These are phyloP conservation scores for Oenanthe melanoleuca DNA, from an alignment of 2,113 vertebrate species.

Conservation along the genomic window DNA sequence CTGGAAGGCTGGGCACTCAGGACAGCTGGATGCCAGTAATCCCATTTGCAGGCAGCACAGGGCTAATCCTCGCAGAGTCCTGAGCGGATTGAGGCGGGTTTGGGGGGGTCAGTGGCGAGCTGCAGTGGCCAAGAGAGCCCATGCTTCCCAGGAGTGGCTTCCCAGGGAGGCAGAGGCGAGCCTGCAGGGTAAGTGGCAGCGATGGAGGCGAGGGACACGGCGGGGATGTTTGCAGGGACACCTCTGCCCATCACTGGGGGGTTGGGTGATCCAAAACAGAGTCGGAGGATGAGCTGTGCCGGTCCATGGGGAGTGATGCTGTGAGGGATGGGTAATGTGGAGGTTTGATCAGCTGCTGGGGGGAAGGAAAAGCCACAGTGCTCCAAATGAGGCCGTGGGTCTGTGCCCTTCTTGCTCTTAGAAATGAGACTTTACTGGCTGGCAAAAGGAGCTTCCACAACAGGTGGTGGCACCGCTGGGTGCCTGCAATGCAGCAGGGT, in stretches of 20 bases:
- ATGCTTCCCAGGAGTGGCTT: not conserved
- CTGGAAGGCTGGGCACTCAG: fast-evolving
- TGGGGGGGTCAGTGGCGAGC: not conserved
- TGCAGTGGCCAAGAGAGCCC: not conserved
- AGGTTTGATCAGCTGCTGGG: not conserved
- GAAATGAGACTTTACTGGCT: not conserved
- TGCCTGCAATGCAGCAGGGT: not conserved
- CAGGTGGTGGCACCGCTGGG: fast-evolving
- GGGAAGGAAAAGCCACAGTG: fast-evolving
- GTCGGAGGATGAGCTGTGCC: fast-evolving
- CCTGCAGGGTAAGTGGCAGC: not conserved
- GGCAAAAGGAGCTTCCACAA: not conserved
- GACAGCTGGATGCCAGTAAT: constrained; percentile 30
- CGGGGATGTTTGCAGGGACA: not conserved
- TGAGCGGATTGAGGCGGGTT: constrained; percentile 6
- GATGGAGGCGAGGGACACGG: fast-evolving
- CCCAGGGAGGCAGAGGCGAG: not conserved
- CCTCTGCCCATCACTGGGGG: fast-evolving
- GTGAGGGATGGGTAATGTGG: not conserved
- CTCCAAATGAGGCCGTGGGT: fast-evolving
- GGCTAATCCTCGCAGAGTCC: constrained; percentile 23
- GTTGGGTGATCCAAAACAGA: fast-evolving
- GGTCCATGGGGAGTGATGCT: fast-evolving
- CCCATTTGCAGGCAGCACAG: not conserved
- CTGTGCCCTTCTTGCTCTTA: fast-evolving